A percentile compares a stretch with the other conserved stretches of the same genome.
Conservation (phyloP, 2,113 vertebrate species). For the Anthoscopus minutus region DNA sequence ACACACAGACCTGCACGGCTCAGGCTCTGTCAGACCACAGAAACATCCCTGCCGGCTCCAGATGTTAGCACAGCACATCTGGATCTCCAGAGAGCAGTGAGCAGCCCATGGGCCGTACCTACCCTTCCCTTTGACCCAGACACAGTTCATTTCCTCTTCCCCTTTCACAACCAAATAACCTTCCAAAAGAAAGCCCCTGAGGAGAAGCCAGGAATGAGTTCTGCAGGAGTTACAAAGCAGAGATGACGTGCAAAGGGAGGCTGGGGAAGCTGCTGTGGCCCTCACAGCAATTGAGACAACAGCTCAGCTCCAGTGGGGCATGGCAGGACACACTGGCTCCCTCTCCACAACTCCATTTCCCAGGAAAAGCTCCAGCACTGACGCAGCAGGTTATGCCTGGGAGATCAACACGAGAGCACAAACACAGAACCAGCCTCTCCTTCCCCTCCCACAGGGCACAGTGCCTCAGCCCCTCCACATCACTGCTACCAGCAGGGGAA, state of each 20-base stretch:
- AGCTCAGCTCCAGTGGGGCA: background rate
- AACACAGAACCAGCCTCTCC: background rate
- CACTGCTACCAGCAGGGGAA: background rate
- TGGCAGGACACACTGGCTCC: fast-evolving
- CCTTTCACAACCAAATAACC: background rate
- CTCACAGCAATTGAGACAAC: background rate
- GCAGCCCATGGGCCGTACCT: fast-evolving
- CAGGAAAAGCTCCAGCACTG: background rate
- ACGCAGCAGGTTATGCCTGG: background rate
- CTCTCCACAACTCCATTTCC: background rate
- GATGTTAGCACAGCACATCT: background rate
- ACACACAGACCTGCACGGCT: fast-evolving
- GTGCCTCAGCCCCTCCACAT: background rate
- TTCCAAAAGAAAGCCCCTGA: background rate
- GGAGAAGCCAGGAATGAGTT: background rate
- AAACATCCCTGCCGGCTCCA: background rate
- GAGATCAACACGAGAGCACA: background rate
- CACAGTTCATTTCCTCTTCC: background rate
- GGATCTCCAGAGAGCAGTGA: background rate
- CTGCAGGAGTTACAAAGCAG: background rate
- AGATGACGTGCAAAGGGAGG: background rate
- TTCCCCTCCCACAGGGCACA: background rate
- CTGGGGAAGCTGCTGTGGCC: background rate
- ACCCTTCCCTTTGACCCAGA: background rate
- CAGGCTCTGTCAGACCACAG: background rate